Percentiles rank a stretch among this genome's conserved stretches.
phyloP scores from a whole-genome alignment of 64 coral and sea anemone genomes.

The Montipora efflorescens region DNA sequence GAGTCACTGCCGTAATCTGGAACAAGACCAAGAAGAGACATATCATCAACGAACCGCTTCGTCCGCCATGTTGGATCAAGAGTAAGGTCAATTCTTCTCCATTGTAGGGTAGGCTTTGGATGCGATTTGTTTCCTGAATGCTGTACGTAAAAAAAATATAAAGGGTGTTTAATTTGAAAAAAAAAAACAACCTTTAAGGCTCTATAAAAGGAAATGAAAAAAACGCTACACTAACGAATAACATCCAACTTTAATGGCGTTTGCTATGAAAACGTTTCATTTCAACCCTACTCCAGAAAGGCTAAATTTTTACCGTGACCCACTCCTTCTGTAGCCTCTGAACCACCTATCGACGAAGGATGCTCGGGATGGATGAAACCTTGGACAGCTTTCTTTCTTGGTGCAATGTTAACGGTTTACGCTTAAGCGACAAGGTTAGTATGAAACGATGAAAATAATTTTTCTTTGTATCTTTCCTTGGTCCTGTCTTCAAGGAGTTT shows the following conservation, averaged over 20 bases:
- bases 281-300: background rate
- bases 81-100: background rate
- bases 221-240: background rate
- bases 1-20: constrained; percentile 56
- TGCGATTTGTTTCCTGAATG: background rate
- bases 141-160: background rate
- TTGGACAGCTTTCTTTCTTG: constrained; percentile 43
- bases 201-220: background rate
- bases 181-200: background rate
- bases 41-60: background rate
- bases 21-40: constrained; percentile 71
- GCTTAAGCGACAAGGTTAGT: constrained; percentile 54
- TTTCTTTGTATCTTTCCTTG: background rate
- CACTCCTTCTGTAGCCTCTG: background rate
- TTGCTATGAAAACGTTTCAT: background rate
- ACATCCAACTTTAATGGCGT: background rate
- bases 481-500: background rate
- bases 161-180: background rate
- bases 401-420: constrained; percentile 50
- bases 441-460: background rate
- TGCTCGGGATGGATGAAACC: background rate
- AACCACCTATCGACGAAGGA: background rate
- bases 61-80: constrained; percentile 42
- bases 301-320: background rate
- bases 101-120: background rate